Conservation (phyloP, 2,888 invertebrate species). For the Craniophora ligustri region DNA sequence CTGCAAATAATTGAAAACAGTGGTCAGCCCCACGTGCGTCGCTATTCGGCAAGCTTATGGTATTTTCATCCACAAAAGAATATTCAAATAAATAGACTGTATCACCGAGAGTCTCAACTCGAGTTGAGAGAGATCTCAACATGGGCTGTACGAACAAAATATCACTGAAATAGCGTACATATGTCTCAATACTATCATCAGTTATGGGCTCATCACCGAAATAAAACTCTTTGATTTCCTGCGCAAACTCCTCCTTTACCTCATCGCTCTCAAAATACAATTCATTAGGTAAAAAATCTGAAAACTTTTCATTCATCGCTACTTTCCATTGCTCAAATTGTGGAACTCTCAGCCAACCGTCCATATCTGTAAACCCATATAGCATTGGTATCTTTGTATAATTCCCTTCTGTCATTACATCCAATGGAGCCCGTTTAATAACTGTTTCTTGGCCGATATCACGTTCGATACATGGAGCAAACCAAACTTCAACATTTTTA, state of each 20-base stretch:
- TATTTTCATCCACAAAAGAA: constrained; percentile 58
- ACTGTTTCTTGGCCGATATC: constrained; percentile 52
- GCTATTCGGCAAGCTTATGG: constrained; percentile 49
- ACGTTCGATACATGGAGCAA: constrained; percentile 62
- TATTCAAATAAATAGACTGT: constrained; percentile 66
- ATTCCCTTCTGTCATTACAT: constrained; percentile 40
- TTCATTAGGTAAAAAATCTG: constrained; percentile 64
- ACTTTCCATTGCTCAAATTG: constrained; percentile 51
- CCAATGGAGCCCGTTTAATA: constrained; percentile 43
- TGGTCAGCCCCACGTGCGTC: constrained; percentile 59
- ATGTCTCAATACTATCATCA: constrained; percentile 42
- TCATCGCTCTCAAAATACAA: constrained; percentile 58
- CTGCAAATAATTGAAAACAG: constrained; percentile 53
- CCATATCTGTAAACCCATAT: constrained; percentile 64
- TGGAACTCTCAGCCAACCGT: constrained; percentile 54
- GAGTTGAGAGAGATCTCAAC: constrained; percentile 56
- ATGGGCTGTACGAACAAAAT: constrained; percentile 60
- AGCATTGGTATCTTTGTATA: constrained; percentile 49
- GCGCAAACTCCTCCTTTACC: constrained; percentile 55
- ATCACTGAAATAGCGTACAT: constrained; percentile 70
- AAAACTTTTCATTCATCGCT: constrained; percentile 62
- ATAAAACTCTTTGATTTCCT: constrained; percentile 60
- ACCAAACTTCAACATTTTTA: constrained; percentile 32
- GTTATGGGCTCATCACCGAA: constrained; percentile 59
- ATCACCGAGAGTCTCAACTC: constrained; percentile 52